These are phyloP conservation scores for Venustoraphidia nigricollis DNA, from an alignment of 2,888 invertebrate genomes.

Conservation along the genomic window DNA sequence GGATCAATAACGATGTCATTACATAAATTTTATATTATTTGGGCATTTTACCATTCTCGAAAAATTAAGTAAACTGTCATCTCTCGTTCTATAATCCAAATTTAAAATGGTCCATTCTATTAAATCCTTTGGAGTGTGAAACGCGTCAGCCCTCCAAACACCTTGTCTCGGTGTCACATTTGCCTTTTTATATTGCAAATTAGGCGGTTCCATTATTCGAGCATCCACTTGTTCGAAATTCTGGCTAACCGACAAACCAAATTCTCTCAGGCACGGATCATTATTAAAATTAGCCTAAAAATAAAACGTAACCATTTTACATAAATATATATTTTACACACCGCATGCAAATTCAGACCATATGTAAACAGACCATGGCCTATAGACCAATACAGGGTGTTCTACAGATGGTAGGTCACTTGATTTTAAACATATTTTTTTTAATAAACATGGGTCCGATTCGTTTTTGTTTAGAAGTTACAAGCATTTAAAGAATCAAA, in stretches of 20 bases:
- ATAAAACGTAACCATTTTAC: conserved; percentile 11
- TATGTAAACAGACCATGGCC: no score
- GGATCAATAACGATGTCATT: neutral
- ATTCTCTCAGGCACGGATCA: conserved; percentile 50
- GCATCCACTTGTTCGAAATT: conserved; percentile 64
- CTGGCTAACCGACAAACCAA: conserved; percentile 62
- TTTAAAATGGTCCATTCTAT: conserved; percentile 32
- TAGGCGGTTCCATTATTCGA: conserved; percentile 63
- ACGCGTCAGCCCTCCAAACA: conserved; percentile 27
- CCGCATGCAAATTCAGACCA: no score
- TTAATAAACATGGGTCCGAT: no score
- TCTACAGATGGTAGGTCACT: no score
- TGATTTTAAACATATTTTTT: no score
- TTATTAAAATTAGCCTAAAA: conserved; percentile 22
- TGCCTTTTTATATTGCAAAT: conserved; percentile 33
- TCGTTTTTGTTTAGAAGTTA: no score
- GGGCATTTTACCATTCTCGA: conserved; percentile 18
- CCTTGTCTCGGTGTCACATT: conserved; percentile 23
- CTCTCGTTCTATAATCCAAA: conserved; percentile 18
- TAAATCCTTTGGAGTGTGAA: conserved; percentile 22
- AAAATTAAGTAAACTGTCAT: conserved; percentile 16
- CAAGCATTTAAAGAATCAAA: no score
- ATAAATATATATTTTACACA: no score
- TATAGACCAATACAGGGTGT: no score
- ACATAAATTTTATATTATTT: neutral